These are phyloP conservation scores for Crepidodera aurea DNA, from an alignment of 2,888 invertebrate genomes.

Conservation along the genomic window DNA sequence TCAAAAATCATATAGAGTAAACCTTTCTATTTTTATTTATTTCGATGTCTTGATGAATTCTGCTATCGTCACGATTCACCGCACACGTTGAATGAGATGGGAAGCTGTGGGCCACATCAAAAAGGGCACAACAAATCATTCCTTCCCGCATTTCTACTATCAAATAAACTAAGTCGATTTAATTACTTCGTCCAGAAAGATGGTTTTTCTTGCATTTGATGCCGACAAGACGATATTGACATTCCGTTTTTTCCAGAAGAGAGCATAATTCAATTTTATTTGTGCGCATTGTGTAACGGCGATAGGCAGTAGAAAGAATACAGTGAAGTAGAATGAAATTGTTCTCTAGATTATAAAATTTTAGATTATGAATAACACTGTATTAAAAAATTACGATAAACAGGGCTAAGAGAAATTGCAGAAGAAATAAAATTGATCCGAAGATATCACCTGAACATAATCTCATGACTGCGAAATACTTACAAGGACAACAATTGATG, in stretches of 20 bases:
- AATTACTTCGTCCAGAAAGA: slow-evolving; percentile 16
- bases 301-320: neutral
- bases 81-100: slow-evolving; percentile 1
- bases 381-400: no score
- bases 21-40: neutral
- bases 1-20: no score
- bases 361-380: no score
- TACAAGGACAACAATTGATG: no score
- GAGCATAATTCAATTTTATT: slow-evolving; percentile 30
- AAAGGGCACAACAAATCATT: slow-evolving; percentile 9
- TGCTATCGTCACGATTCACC: slow-evolving; percentile 8
- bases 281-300: slow-evolving; percentile 32
- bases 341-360: no score
- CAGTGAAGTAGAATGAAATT: neutral
- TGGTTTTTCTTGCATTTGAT: slow-evolving; percentile 11
- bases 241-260: slow-evolving; percentile 23
- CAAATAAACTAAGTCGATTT: slow-evolving; percentile 24
- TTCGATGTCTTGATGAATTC: slow-evolving; percentile 1
- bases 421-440: no score
- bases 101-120: neutral
- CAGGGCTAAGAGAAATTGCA: no score
- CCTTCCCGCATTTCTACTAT: slow-evolving; percentile 12
- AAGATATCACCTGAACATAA: no score
- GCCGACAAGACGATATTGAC: slow-evolving; percentile 27
- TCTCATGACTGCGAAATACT: no score